Base-by-base conservation (phyloP, 2,113 vertebrate genomes). In the Felis chaus region DNA sequence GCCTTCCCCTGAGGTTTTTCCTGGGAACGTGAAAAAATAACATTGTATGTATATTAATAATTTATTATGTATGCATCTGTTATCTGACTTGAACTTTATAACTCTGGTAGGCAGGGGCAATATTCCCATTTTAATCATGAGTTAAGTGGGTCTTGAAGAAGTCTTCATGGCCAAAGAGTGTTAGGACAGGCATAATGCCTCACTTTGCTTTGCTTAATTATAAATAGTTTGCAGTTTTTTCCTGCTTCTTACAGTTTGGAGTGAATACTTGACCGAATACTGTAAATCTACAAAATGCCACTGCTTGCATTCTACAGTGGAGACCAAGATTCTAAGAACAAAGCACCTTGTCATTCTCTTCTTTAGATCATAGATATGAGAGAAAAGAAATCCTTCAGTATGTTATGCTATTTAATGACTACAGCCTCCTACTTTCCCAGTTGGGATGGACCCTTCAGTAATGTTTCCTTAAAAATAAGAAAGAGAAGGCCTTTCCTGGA, bases 401-500 rank as follows among this genome's bases (percentile, higher is more conserved):
- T 71, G 55, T 95, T 65, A 11, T 61, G 50, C 55, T 69, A 21
- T 53, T 93, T 73, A 31, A 14, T 94, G 83, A 83, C 61, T 27
- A 71, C 57, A 19, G 25, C 29, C 45, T 84, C 55, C 48, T 7
- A 19, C 27, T 91, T 94, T 83, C 73, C 55, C 73, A 53, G 15
- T 0, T 7, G 8, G 53, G 81, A 87, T 39, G 84, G 61, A 90
- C 19, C 16, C 80, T 55, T 94, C 29, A 61, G 18, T 25, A 81
- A 80, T 25, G 83, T 71, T 93, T 81, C 76, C 57, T 84, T 74
- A 50, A 85, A 94, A 90, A 79, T 68, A 48, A 78, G 41, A 87
- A 84, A 68, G 50, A 50, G 45, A 82, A 41, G 36, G 16, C 31
- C 73, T 90, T 96, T 94, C 36, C 73, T 36, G 73, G 81, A 96